Evolutionary conservation across 2,797 vertebrate species (phyloP).

Genomic region (Hypotaenidia philippensis): DNA sequence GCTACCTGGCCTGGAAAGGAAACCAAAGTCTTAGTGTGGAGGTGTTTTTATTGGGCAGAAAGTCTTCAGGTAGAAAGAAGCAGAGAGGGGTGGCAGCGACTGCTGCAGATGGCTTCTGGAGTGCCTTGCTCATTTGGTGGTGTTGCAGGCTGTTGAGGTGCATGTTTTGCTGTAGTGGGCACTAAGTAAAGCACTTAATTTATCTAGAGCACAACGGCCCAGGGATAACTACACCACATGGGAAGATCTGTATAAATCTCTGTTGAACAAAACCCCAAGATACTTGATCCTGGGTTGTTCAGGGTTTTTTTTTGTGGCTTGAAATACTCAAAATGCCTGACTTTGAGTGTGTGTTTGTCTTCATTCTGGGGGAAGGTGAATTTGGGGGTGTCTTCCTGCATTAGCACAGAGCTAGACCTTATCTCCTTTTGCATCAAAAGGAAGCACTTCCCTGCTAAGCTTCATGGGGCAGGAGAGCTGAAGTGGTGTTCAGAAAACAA

Average conservation of each 20-base stretch:
- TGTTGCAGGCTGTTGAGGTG: neutral
- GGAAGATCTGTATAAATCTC: neutral
- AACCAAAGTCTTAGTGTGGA: neutral
- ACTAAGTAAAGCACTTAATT: neutral
- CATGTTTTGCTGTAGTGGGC: neutral
- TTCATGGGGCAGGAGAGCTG: neutral
- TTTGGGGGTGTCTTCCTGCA: neutral
- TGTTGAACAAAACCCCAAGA: neutral
- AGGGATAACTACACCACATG: neutral
- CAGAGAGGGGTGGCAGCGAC: neutral
- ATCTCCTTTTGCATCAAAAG: neutral
- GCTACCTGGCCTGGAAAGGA: neutral
- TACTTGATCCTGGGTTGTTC: neutral
- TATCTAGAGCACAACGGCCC: neutral
- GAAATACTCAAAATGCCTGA: neutral
- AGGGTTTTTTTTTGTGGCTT: neutral
- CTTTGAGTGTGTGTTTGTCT: neutral
- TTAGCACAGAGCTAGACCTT: neutral
- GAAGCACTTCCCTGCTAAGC: neutral
- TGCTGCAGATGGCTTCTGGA: neutral
- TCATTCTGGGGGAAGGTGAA: neutral
- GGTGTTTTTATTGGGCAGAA: neutral
- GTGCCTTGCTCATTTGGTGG: neutral
- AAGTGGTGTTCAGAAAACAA: neutral
- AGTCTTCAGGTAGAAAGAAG: neutral